Evolutionary conservation across 2,113 vertebrate genomes (phyloP).

Genomic region (Gavia stellata): DNA sequence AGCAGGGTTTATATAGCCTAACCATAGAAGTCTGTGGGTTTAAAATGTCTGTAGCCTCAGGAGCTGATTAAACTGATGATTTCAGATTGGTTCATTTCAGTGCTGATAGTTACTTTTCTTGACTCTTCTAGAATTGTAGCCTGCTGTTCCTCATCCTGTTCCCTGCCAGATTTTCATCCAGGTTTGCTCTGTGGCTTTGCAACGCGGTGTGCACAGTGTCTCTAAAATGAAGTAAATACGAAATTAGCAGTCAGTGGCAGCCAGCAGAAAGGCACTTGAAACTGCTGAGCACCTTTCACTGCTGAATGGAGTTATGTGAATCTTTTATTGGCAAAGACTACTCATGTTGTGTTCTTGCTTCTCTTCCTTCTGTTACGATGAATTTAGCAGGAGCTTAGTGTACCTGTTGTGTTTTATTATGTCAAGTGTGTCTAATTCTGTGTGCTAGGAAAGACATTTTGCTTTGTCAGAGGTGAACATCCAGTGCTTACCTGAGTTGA

Average conservation of each 20-base stretch:
- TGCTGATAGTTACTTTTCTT: neutral
- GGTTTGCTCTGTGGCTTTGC: neutral
- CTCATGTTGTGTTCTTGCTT: neutral
- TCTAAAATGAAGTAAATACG: neutral
- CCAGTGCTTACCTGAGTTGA: neutral
- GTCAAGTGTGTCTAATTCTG: neutral
- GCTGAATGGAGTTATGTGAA: neutral
- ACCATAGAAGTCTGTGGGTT: neutral
- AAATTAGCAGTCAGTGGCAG: neutral
- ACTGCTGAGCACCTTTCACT: neutral
- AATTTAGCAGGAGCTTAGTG: neutral
- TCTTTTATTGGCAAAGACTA: neutral
- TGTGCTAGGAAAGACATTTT: neutral
- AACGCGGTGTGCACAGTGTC: neutral
- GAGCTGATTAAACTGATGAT: neutral
- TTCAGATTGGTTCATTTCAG: neutral
- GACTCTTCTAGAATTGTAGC: neutral
- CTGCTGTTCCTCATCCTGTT: neutral
- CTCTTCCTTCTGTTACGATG: neutral
- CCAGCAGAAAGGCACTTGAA: neutral
- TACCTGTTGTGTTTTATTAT: neutral
- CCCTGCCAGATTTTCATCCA: neutral
- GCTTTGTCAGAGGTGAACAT: neutral
- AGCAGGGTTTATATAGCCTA: neutral
- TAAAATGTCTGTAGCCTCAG: neutral